Evolutionary conservation across 2,113 vertebrate genomes (phyloP), one percentile per base, ranked within the genome.

Genomic region (Turdus rufiventris): DNA sequence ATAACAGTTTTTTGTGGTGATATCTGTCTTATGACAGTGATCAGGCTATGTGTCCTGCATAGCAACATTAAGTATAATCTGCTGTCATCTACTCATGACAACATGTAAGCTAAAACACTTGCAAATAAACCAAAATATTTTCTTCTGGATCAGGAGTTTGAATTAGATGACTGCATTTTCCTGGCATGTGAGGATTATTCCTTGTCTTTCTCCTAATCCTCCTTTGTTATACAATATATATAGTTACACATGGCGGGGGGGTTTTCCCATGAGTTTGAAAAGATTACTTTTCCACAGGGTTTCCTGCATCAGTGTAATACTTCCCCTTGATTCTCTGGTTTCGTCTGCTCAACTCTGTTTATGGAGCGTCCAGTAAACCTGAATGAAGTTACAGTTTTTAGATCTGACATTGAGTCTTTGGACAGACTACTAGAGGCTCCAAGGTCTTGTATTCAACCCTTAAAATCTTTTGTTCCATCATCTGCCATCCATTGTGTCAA

Each of bases 111-210:
- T 89, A 94, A 92, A 96, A 91, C 60, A 91, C 82, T 93, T 93
- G 85, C 75, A 95, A 96, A 94, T 78, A 97, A 96, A 96, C 61
- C 79, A 90, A 96, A 96, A 94, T 85, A 90, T 86, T 94, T 94
- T 96, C 79, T 95, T 95, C 79, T 90, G 82, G 79, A 93, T 90
- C 91, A 90, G 96, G 95, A 94, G 82, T 94, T 96, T 92, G 82
- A 96, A 96, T 97, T 95, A 94, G 90, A 94, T 96, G 94, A 96
- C 95, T 96, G 75, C 93, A 96, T 96, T 97, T 97, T 97, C 95
- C 96, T 97, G 96, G 95, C 96, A 95, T 71, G 82, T 84, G 65
- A 91, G 40, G 53, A 94, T 93, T 96, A 83, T 91, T 97, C 89
- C 91, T 94, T 96, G 93, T 96, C 89, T 91, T 94, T 94, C 85